Evolutionary conservation across 1,140 invertebrate species (phyloP), one percentile per base, ranked within the genome.

Genomic region (Thrips palmi): DNA sequence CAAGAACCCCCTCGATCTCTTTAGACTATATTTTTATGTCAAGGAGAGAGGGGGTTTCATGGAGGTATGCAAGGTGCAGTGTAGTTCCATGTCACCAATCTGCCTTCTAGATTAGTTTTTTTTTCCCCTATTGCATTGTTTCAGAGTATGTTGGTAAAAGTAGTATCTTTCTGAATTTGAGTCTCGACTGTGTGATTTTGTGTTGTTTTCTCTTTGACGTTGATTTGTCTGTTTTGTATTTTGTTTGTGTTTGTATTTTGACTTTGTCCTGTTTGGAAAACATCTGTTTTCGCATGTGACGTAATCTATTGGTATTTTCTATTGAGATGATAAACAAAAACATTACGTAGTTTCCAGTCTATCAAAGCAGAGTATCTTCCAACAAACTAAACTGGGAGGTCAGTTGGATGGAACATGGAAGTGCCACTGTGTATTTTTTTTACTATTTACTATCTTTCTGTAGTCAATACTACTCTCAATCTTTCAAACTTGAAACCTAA

Each of bases 1-100:
- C 62, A 97, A 97, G 70, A 88, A 93, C 65, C 87, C 89, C 51
- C 72, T 97, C 49, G 93, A 97, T 75, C 77, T 97, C 49, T 97
- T 87, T 71, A 71, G 83, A 52, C 76, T 97, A 48, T 97, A 97
- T 61, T 67, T 84, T 59, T 77, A 77, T 62, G 89, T 94, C 52
- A 85, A 89, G 65, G 89, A 96, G 53, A 75, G 86, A 54, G 89
- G 89, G 55, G 93, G 92, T 55, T 93, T 96, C 72, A 75, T 91
- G 60, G 89, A 96, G 77, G 89, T 94, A 73, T 71, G 71, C 69
- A 72, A 71, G 70, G 70, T 74, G 64, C 64, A 68, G 67, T 72
- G 67, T 64, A 64, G 63, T 65, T 65, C 63, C 62, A 64, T 62
- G 55, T 59, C n/a, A n/a, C n/a, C n/a, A n/a, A n/a, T n/a, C n/a